A percentile compares a stretch with the other conserved stretches of the same genome.
phyloP scores from a whole-genome alignment of 1,140 invertebrate species.

The Palaemon carinicauda region DNA sequence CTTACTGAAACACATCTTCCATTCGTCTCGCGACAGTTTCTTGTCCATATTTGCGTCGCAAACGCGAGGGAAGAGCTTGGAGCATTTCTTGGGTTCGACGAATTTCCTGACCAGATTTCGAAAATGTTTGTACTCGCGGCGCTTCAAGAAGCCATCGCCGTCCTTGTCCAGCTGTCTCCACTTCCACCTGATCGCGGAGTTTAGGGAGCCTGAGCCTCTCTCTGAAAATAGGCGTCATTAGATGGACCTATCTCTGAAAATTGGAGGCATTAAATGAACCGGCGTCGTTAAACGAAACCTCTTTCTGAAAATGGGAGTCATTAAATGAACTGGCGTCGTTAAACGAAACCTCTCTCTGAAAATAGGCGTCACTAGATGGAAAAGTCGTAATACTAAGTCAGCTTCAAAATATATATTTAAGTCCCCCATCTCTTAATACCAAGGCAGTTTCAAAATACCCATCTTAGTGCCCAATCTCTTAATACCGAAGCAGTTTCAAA shows the following conservation, averaged over 20 bases:
- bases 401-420: too few relatives aligned
- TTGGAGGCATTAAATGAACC: too few relatives aligned
- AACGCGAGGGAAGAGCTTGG: background rate
- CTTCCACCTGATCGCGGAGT: background rate
- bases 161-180: background rate
- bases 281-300: too few relatives aligned
- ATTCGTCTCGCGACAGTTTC: background rate
- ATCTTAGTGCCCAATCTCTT: too few relatives aligned
- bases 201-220: background rate
- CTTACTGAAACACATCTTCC: background rate
- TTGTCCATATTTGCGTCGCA: background rate
- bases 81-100: background rate
- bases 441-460: too few relatives aligned
- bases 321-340: too few relatives aligned
- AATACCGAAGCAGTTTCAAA: too few relatives aligned
- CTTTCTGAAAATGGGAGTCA: too few relatives aligned
- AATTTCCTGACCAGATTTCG: background rate
- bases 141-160: background rate
- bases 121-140: background rate
- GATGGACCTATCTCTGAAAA: too few relatives aligned
- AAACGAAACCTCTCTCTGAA: background rate
- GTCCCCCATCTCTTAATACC: too few relatives aligned
- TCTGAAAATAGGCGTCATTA: background rate
- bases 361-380: too few relatives aligned
- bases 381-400: too few relatives aligned